Evolutionary conservation across 2,888 invertebrate genomes (phyloP).

Genomic region (Automeris io): DNA sequence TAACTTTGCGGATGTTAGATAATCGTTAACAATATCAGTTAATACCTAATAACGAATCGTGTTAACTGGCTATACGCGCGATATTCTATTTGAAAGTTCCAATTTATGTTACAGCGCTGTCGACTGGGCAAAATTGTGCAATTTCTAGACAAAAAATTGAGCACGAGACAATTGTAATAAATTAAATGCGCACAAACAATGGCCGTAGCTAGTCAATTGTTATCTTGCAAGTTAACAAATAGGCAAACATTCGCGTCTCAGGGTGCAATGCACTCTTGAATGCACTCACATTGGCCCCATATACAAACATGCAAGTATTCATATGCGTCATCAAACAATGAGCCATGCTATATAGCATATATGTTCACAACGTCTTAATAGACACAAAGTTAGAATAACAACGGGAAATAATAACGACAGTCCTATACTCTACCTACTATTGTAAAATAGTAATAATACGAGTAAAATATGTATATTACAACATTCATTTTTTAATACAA

Average conservation of each 20-base stretch:
- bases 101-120: background rate
- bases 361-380: constrained; percentile 24
- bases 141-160: constrained; percentile 9
- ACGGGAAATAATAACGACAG: background rate
- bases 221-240: constrained; percentile 44
- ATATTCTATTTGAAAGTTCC: background rate
- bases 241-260: constrained; percentile 39
- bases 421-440: too few species aligned
- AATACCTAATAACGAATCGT: too few species aligned
- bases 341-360: constrained; percentile 11
- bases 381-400: constrained; percentile 3
- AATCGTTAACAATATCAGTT: too few species aligned
- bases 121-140: background rate
- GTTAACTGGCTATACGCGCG: too few species aligned
- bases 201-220: constrained; percentile 26
- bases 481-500: too few species aligned
- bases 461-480: too few species aligned
- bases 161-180: constrained; percentile 4
- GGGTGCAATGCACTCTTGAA: constrained; percentile 50
- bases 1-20: too few species aligned
- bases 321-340: constrained; percentile 35
- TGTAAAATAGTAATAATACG: too few species aligned
- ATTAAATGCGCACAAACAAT: constrained; percentile 4
- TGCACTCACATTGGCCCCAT: constrained; percentile 33
- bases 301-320: constrained; percentile 15